Evolutionary conservation across 1,140 invertebrate genomes (phyloP), one percentile per base, ranked within the genome.

Genomic region (Trypoxylus dichotomus): DNA sequence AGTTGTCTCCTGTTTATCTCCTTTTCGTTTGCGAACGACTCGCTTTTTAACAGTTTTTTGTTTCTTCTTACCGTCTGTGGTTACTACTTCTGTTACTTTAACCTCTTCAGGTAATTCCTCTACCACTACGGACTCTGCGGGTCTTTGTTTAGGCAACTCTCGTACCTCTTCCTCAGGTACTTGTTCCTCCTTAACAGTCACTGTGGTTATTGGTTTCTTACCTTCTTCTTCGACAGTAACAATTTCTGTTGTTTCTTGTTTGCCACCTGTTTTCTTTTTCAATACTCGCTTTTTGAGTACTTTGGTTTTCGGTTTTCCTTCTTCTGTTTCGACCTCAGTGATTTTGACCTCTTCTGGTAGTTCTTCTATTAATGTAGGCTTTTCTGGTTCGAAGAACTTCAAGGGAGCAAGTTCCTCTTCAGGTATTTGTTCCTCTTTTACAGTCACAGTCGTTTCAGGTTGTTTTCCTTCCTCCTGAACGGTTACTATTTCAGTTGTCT

Each of bases 291-390:
- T 85, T 41, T 82, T 83, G 58, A 83, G 79, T 10, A 84, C 77
- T 60, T 80, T 82, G 43, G 84, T 85, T 75, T 76, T 84, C 10
- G 78, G 82, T 80, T 82, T 80, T 13, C 82, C 82, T 63, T 82
- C 78, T 29, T 85, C 77, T 43, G 84, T 83, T 71, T 81, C 76
- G 77, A 81, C 81, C 79, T 85, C 84, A 58, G 82, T 79, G 41
- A 83, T 77, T 73, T 85, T 83, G 15, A 84, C 85, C 79, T 88
- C 85, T 80, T 88, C 87, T n/a, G 84, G 84, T 37, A 81, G 47
- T 72, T 86, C 83, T 81, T 86, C 79, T 7, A 84, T 63, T 15
- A 80, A 19, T 24, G 27, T 32, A n/a, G 63, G 63, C 13, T 71
- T 71, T 24, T 27, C 21, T 3, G 63, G 63, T 24, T 71, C 21